Evolutionary conservation across 2,113 vertebrate species (phyloP).

Genomic region (Spermophilus dauricus): DNA sequence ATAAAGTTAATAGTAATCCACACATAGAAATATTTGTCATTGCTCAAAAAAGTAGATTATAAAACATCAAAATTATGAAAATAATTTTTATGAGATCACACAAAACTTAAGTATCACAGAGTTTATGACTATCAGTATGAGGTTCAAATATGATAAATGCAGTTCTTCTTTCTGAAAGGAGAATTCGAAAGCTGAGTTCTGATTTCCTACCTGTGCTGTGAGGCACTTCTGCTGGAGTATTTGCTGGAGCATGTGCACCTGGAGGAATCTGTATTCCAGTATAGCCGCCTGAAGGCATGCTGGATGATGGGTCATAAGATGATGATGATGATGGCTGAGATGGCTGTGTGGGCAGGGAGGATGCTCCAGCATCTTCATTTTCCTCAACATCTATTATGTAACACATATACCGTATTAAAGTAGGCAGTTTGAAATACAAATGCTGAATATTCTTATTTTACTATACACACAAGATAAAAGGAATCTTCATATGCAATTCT

Average conservation of each 20-base stretch:
- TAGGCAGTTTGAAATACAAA: neutral
- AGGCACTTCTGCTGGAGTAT: conserved; percentile 96
- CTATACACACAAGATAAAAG: neutral
- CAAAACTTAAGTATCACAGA: neutral
- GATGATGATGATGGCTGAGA: conserved; percentile 86
- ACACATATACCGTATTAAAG: neutral
- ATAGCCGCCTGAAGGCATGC: conserved; percentile 87
- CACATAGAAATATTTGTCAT: neutral
- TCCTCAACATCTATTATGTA: conserved; percentile 87
- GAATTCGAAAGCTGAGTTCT: neutral
- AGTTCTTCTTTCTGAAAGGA: neutral
- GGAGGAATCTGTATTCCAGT: conserved; percentile 96
- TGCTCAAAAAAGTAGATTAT: neutral
- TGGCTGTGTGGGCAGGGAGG: conserved; percentile 81
- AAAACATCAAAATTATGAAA: conserved; percentile 12
- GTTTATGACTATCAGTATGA: neutral
- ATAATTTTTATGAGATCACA: neutral
- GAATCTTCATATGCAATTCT: neutral
- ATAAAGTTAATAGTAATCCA: neutral
- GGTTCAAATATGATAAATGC: neutral
- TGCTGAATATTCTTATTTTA: neutral
- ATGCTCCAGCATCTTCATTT: conserved; percentile 88
- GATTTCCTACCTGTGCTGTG: conserved; percentile 91
- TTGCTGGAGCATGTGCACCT: conserved; percentile 97
- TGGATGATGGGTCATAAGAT: conserved; percentile 84